Conservation (phyloP, 2,113 vertebrate species). For the Sorex fumeus region DNA sequence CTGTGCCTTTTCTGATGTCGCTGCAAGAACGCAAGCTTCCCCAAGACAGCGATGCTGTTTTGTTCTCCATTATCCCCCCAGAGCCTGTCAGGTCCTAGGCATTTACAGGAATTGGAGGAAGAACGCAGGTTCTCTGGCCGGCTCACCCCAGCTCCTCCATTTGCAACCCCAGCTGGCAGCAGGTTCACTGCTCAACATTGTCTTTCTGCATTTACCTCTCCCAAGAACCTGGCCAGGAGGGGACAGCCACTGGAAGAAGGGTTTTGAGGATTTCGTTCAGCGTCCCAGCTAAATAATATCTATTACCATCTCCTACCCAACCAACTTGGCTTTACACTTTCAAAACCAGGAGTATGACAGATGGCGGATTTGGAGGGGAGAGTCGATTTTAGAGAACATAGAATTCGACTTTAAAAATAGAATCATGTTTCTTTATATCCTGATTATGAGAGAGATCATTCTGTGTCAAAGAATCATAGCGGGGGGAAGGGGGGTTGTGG, state of each 20-base stretch:
- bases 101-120: not conserved
- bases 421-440: not conserved
- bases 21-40: not conserved
- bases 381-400: constrained; percentile 42
- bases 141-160: not conserved
- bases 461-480: no score
- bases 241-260: not conserved
- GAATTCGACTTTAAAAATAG: constrained; percentile 55
- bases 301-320: not conserved
- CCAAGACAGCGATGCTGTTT: not conserved
- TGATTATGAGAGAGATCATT: no score
- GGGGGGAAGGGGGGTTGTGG: no score
- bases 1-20: not conserved
- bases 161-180: not conserved
- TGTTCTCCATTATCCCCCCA: not conserved
- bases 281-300: not conserved
- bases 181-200: not conserved
- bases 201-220: not conserved
- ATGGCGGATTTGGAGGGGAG: not conserved
- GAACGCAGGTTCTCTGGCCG: fast-evolving
- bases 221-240: not conserved
- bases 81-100: not conserved
- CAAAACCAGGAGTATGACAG: constrained; percentile 19
- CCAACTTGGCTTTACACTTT: constrained; percentile 1
- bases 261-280: not conserved